Percentiles rank a stretch among this genome's conserved stretches.
Conservation (phyloP, 2,113 vertebrate genomes). For the Gracilinanus agilis region DNA sequence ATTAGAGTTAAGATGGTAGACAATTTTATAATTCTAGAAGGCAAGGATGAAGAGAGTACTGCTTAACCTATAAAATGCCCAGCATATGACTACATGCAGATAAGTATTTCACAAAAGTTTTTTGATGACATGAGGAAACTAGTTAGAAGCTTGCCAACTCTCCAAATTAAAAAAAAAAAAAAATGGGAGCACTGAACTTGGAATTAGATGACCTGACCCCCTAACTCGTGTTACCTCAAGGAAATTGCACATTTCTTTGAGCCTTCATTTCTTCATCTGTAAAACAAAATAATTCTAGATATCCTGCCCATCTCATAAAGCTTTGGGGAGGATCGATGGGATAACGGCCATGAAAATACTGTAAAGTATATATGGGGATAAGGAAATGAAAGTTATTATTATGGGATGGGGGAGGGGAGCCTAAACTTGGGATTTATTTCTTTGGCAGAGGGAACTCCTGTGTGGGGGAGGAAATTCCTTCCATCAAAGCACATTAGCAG, state of each 20-base stretch:
- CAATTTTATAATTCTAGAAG: not conserved
- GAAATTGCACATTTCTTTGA: not conserved
- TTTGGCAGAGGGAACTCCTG: not conserved
- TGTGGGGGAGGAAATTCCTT: not conserved
- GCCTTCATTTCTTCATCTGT: not conserved
- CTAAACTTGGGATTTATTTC: not conserved
- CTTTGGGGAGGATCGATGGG: not conserved
- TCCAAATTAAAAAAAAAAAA: no score
- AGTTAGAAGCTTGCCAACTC: not conserved
- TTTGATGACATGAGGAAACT: not conserved
- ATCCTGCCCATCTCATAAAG: not conserved
- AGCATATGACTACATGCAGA: not conserved
- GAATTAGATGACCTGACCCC: not conserved
- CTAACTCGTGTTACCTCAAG: not conserved
- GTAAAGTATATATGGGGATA: not conserved
- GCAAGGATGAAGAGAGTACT: not conserved
- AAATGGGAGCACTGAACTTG: not conserved
- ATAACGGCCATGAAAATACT: not conserved
- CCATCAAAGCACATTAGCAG: not conserved
- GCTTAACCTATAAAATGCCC: not conserved
- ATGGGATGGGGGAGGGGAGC: not conserved
- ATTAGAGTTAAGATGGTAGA: not conserved
- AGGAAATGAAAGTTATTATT: not conserved
- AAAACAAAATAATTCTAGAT: not conserved
- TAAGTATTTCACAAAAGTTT: not conserved